Evolutionary conservation across 2,797 vertebrate species (phyloP).

Genomic region (Gymnothorax javanicus): DNA sequence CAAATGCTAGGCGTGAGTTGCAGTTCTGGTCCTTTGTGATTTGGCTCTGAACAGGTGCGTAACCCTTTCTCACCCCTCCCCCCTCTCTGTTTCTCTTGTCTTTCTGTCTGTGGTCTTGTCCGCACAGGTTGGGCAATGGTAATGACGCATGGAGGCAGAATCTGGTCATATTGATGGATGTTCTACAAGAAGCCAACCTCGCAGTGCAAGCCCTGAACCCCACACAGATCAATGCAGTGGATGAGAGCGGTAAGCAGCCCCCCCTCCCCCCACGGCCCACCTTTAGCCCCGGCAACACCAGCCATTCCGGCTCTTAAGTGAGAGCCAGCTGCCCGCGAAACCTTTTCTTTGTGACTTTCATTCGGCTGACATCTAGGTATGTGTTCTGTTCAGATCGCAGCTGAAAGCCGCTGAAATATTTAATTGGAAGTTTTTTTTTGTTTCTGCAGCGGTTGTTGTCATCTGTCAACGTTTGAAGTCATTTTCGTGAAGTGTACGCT

Average conservation of each 20-base stretch:
- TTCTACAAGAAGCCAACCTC: slow-evolving; percentile 89
- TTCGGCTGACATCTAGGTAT: neutral
- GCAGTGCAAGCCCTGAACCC: slow-evolving; percentile 85
- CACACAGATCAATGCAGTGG: slow-evolving; percentile 82
- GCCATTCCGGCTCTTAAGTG: neutral
- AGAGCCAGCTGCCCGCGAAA: neutral
- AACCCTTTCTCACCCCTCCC: slow-evolving; percentile 28
- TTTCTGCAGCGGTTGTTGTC: slow-evolving; percentile 12
- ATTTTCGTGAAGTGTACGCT: slow-evolving; percentile 9
- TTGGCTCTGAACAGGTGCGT: neutral
- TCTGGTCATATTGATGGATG: slow-evolving; percentile 92
- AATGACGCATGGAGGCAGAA: slow-evolving; percentile 84
- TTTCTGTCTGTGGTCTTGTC: slow-evolving; percentile 44
- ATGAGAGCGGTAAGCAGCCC: slow-evolving; percentile 85
- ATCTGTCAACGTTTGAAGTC: slow-evolving; percentile 18
- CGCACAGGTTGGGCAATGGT: slow-evolving; percentile 81
- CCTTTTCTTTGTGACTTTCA: slow-evolving; percentile 8
- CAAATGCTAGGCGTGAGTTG: neutral
- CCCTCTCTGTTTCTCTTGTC: neutral
- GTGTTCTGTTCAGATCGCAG: slow-evolving; percentile 24
- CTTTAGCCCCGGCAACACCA: neutral
- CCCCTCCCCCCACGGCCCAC: neutral
- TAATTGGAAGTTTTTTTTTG: slow-evolving; percentile 20
- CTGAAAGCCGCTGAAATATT: slow-evolving; percentile 32
- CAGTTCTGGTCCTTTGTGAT: neutral